Evolutionary conservation across 2,113 vertebrate genomes (phyloP).

Genomic region (Oncorhynchus keta): DNA sequence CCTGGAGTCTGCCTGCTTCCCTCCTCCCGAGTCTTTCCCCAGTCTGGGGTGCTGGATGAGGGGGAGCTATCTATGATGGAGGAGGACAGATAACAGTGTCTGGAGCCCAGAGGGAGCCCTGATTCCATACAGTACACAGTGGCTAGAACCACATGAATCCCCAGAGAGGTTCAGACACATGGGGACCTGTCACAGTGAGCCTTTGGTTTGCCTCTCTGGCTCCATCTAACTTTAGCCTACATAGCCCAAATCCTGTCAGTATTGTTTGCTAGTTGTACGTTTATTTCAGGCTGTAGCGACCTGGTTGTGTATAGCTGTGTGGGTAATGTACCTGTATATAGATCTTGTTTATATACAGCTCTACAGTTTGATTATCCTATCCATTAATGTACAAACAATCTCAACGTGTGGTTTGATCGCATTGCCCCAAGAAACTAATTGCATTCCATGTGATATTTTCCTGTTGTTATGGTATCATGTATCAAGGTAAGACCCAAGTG

Average conservation of each 20-base stretch:
- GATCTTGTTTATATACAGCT: neutral
- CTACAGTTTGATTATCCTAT: neutral
- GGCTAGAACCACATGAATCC: neutral
- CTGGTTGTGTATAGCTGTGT: neutral
- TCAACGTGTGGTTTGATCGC: neutral
- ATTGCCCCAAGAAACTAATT: neutral
- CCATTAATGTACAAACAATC: neutral
- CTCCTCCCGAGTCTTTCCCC: constrained; percentile 26
- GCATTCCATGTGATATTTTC: neutral
- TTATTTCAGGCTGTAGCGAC: no score
- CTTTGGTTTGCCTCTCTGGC: no score
- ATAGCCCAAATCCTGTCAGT: no score
- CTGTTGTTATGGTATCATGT: no score
- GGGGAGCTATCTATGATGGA: neutral
- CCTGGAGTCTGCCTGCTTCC: constrained; percentile 48
- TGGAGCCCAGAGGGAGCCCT: neutral
- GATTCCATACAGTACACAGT: neutral
- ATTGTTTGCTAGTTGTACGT: no score
- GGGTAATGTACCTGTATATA: neutral
- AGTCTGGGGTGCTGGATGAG: neutral
- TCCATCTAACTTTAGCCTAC: no score
- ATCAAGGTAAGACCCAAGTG: no score
- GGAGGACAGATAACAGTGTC: neutral
- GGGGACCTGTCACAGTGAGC: neutral
- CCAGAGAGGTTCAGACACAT: neutral